These are phyloP conservation scores for Cryptotermes secundus DNA, from an alignment of 1,140 invertebrate species.

Conservation along the genomic window DNA sequence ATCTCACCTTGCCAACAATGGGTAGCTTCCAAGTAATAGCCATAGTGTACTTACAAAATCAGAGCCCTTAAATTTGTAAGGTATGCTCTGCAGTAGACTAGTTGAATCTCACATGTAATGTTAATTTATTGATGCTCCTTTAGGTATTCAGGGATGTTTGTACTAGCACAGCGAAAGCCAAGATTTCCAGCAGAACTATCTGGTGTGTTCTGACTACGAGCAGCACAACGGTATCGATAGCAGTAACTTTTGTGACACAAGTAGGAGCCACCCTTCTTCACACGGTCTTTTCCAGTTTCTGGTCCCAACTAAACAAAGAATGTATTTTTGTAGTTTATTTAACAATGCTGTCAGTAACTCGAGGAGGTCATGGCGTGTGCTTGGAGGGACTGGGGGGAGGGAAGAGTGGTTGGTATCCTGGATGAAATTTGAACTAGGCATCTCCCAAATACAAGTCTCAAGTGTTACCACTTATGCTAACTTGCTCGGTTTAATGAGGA, in stretches of 20 bases:
- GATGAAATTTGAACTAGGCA: too few relatives aligned
- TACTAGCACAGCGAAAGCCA: slow-evolving; percentile 83
- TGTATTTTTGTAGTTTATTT: too few relatives aligned
- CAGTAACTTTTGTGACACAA: slow-evolving; percentile 91
- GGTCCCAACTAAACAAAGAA: slow-evolving; percentile 61
- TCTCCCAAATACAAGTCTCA: too few relatives aligned
- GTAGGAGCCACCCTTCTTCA: slow-evolving; percentile 96
- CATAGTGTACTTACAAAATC: neutral
- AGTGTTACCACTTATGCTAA: too few relatives aligned
- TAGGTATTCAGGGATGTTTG: slow-evolving; percentile 28
- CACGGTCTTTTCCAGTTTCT: slow-evolving; percentile 67
- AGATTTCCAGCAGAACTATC: slow-evolving; percentile 93
- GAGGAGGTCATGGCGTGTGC: too few relatives aligned
- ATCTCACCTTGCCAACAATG: too few relatives aligned
- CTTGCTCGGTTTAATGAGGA: too few relatives aligned
- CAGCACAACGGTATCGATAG: slow-evolving; percentile 90
- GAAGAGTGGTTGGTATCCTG: too few relatives aligned
- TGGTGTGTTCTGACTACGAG: slow-evolving; percentile 90
- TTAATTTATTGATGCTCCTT: neutral
- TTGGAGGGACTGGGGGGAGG: too few relatives aligned
- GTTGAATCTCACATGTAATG: neutral
- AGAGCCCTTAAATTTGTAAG: neutral
- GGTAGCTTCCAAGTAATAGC: neutral
- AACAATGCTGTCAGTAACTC: too few relatives aligned
- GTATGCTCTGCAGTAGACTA: neutral